phyloP scores from a whole-genome alignment of 2,888 invertebrate genomes.

The Chouioia cunea region DNA sequence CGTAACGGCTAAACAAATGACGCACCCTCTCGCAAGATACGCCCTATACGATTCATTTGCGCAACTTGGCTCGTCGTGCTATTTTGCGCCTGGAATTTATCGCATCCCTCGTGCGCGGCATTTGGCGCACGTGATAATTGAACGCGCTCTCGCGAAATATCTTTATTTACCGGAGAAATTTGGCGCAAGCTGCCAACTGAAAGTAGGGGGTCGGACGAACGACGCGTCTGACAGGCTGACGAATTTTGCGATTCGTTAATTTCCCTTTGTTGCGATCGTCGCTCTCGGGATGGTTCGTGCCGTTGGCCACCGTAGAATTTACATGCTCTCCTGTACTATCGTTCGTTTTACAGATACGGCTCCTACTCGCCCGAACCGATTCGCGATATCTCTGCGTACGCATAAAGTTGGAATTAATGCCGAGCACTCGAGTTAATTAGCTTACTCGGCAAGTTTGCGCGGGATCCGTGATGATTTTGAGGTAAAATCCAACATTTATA shows the following conservation, averaged over 20 bases:
- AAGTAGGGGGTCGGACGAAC: background rate
- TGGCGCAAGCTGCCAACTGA: background rate
- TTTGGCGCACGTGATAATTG: slow-evolving; percentile 28
- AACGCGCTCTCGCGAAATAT: slow-evolving; percentile 18
- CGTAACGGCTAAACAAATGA: background rate
- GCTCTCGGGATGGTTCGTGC: background rate
- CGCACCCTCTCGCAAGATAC: background rate
- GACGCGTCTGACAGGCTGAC: slow-evolving; percentile 1
- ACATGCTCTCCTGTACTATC: background rate
- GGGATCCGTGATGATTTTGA: too few relatives aligned
- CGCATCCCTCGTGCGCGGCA: slow-evolving; percentile 17
- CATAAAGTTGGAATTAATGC: too few relatives aligned
- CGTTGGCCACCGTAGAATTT: background rate
- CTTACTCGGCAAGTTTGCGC: too few relatives aligned
- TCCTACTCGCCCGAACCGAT: too few relatives aligned
- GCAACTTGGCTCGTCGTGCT: background rate
- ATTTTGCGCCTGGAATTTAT: slow-evolving; percentile 24
- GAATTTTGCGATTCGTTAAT: slow-evolving; percentile 43
- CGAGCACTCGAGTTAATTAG: background rate
- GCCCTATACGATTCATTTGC: slow-evolving; percentile 14
- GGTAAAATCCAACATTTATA: too few relatives aligned
- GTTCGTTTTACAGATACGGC: background rate
- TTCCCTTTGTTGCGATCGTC: slow-evolving; percentile 21
- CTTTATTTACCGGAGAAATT: slow-evolving; percentile 21
- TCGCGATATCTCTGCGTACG: too few relatives aligned